Evolutionary conservation across 2,888 invertebrate genomes (phyloP).

Genomic region (Synergus laeviventris): DNA sequence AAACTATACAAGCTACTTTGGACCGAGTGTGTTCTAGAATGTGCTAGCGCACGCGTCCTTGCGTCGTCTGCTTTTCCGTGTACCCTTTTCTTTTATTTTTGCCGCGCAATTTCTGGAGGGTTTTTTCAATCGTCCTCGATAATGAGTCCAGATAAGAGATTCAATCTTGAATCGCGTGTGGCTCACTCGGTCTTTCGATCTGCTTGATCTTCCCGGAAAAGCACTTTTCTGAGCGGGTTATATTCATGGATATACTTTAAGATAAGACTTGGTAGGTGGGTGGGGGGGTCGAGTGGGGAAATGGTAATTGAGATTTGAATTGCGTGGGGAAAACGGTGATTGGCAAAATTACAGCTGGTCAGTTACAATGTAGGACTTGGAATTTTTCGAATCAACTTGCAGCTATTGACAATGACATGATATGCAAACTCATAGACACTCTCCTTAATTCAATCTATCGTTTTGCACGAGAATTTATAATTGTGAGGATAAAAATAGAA

Average conservation of each 20-base stretch:
- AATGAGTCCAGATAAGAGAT: conserved; percentile 1
- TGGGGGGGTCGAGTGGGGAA: not conserved
- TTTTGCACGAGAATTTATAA: not conserved
- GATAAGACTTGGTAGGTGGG: not conserved
- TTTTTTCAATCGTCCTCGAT: conserved; percentile 8
- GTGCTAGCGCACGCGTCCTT: conserved; percentile 36
- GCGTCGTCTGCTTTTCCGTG: conserved; percentile 34
- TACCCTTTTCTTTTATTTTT: conserved; percentile 42
- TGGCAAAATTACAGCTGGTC: conserved; percentile 40
- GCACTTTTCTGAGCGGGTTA: not conserved
- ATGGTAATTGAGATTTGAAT: conserved; percentile 7
- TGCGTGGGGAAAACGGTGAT: conserved; percentile 28
- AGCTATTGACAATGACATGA: not conserved
- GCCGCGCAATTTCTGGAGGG: conserved; percentile 31
- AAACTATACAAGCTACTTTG: not conserved
- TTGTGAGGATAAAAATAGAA: too few species aligned
- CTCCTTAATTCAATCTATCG: not conserved
- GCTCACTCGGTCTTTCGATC: not conserved
- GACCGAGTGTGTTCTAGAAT: conserved; percentile 45
- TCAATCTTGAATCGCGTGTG: not conserved
- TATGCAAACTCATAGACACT: not conserved
- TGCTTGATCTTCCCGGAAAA: not conserved
- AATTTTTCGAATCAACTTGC: conserved; percentile 8
- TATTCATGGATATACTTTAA: not conserved
- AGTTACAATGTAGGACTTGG: conserved; percentile 32